phyloP scores from a whole-genome alignment of 1,140 invertebrate species.

The Cydia fagiglandana region DNA sequence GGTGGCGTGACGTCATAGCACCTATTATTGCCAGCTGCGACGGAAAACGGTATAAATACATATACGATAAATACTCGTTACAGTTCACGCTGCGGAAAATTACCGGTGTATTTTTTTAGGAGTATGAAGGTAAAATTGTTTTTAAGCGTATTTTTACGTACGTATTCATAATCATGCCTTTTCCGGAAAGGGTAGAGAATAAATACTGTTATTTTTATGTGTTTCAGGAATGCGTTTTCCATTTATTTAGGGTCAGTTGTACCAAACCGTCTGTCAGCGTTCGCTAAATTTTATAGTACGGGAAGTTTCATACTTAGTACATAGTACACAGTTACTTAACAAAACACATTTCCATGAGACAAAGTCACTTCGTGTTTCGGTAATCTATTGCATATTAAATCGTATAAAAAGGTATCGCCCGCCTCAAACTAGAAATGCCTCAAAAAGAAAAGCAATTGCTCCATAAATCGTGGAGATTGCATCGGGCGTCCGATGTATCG shows the following conservation, averaged over 20 bases:
- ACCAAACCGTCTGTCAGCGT: too few relatives aligned
- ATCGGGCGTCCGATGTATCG: not conserved
- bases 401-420: not conserved
- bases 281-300: too few relatives aligned
- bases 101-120: slow-evolving; percentile 5
- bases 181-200: too few relatives aligned
- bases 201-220: too few relatives aligned
- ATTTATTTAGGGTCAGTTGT: too few relatives aligned
- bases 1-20: not conserved
- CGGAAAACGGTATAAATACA: not conserved
- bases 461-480: slow-evolving; percentile 13
- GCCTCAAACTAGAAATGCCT: not conserved
- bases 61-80: slow-evolving; percentile 10
- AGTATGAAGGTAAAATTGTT: not conserved
- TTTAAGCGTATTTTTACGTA: not conserved
- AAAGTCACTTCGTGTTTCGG: not conserved
- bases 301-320: too few relatives aligned
- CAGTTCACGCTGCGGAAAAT: not conserved
- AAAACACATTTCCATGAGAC: too few relatives aligned
- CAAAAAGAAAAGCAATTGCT: not conserved
- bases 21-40: slow-evolving; percentile 5
- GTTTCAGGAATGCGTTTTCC: too few relatives aligned
- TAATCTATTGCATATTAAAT: not conserved
- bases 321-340: too few relatives aligned
- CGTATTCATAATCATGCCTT: too few relatives aligned